phyloP scores from a whole-genome alignment of 2,113 vertebrate species.

The Todiramphus saurophagus region DNA sequence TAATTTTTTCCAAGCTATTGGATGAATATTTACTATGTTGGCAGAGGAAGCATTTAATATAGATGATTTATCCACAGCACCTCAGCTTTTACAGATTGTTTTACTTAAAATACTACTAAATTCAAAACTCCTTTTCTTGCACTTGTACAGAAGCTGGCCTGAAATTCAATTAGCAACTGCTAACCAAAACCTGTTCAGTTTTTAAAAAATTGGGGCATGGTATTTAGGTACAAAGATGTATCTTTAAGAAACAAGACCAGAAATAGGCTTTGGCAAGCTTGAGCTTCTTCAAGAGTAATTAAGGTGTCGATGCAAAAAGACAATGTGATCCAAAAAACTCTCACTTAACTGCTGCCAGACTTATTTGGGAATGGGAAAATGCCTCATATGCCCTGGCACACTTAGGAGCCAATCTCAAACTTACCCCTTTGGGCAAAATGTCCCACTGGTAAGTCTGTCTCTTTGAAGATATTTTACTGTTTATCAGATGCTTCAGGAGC shows the following conservation, averaged over 20 bases:
- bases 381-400: accelerated
- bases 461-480: neutral
- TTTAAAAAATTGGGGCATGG: neutral
- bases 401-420: neutral
- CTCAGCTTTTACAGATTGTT: neutral
- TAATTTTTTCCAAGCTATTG: constrained; percentile 30
- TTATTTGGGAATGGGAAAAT: neutral
- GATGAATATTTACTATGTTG: constrained; percentile 4
- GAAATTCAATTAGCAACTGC: neutral
- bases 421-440: accelerated
- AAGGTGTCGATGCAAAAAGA: neutral
- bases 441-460: neutral
- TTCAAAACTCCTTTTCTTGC: neutral
- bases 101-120: neutral
- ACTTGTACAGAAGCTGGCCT: neutral
- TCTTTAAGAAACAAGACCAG: neutral
- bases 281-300: neutral
- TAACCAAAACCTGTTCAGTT: neutral
- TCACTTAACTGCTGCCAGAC: neutral
- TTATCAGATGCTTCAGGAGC: accelerated
- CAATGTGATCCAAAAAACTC: accelerated
- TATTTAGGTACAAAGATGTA: neutral
- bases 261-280: neutral
- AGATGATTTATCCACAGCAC: neutral
- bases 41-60: neutral